Percentiles rank a stretch among this genome's conserved stretches.
Conservation (phyloP, 2,888 invertebrate genomes). For the Stenurella melanura region DNA sequence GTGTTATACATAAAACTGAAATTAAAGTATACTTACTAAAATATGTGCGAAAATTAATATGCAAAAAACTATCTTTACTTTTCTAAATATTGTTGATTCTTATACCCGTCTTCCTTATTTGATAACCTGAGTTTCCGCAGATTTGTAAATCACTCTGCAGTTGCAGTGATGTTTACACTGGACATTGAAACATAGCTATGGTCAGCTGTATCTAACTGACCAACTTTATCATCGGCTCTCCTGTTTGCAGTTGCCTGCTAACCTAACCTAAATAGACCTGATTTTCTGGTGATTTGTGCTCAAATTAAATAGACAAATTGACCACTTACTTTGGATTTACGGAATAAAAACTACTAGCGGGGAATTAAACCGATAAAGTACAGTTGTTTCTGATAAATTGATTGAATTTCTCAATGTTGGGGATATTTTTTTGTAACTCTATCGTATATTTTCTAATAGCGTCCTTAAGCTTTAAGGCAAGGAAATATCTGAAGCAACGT, state of each 20-base stretch:
- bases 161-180: slow-evolving; percentile 1
- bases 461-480: neutral
- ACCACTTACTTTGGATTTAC: slow-evolving; percentile 55
- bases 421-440: neutral
- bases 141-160: slow-evolving; percentile 6
- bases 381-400: slow-evolving; percentile 22
- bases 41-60: too few relatives aligned
- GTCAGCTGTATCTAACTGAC: slow-evolving; percentile 69
- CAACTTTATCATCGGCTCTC: slow-evolving; percentile 65
- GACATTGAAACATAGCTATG: slow-evolving; percentile 69
- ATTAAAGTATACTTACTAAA: too few relatives aligned
- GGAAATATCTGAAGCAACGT: too few relatives aligned
- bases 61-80: too few relatives aligned
- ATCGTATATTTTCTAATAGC: neutral
- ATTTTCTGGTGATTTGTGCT: slow-evolving; percentile 69
- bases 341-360: slow-evolving; percentile 48
- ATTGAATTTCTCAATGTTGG: neutral
- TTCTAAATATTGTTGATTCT: too few relatives aligned
- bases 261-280: slow-evolving; percentile 63
- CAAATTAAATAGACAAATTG: slow-evolving; percentile 66
- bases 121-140: neutral
- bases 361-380: slow-evolving; percentile 32
- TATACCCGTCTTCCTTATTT: too few relatives aligned
- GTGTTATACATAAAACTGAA: too few relatives aligned
- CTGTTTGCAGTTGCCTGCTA: slow-evolving; percentile 45